Base-by-base conservation (phyloP, 2,113 vertebrate genomes). In the Spheniscus mendiculus region DNA sequence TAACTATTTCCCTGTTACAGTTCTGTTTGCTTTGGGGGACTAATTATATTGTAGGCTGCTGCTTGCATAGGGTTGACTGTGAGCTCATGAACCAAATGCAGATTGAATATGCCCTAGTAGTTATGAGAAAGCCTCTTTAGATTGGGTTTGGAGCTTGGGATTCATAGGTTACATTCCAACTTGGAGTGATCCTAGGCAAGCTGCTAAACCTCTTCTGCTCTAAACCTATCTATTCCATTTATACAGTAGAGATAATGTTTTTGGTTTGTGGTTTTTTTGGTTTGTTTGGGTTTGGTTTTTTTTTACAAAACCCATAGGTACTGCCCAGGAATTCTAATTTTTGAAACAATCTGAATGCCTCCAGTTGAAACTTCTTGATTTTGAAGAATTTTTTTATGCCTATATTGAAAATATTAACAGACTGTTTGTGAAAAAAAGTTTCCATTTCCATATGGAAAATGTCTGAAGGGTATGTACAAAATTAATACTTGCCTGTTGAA, bases 401-500 rank as follows among this genome's bases (percentile, higher is more conserved):
- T 93, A 5, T 67, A 45, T 83, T 94, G 91, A 83, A 96, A 93
- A 93, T 96, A 77, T 72, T 79, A 95, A 61, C 91, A 85, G 92
- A 47, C 65, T 81, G 76, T 61, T 90, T 66, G 83, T 50, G 76
- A 29, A 70, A 69, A 25, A 20, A 72, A 5, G 30, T 72, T 94
- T 96, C 93, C 84, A 5, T 30, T 38, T 95, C 91, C 93, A 78
- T 77, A 49, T 95, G 96, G 97, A 97, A 97, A 97, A 95, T 95
- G 94, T 86, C 94, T 97, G 93, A 96, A 94, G 94, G 93, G 87
- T 94, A 96, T 83, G 90, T 74, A 73, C 15, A 19, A 84, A 96
- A 95, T 91, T 45, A 95, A 92, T 92, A 59, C 71, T 42, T 71
- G 94, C 89, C 93, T 96, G 95, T 97, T 97, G 91, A 92, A 97